Percentiles rank a stretch among this genome's conserved stretches.
phyloP scores from a whole-genome alignment of 2,113 vertebrate genomes.

The Manacus vitellinus region DNA sequence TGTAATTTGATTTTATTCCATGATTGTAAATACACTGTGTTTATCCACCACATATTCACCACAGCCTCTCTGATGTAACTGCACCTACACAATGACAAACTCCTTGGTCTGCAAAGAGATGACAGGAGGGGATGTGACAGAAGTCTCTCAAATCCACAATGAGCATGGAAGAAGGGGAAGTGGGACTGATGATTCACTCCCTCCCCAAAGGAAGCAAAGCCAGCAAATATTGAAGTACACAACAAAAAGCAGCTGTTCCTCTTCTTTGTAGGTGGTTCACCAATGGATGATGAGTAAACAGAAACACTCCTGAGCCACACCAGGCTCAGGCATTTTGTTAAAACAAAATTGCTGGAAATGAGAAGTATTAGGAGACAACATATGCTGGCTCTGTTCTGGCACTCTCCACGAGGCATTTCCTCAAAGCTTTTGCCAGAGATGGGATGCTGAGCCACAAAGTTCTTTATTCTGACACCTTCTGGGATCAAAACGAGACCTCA shows the following conservation, averaged over 20 bases:
- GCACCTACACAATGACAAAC: neutral
- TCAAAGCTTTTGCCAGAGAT: neutral
- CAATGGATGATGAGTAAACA: neutral
- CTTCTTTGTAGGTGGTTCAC: neutral
- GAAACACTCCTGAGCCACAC: neutral
- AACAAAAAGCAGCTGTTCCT: neutral
- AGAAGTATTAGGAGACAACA: neutral
- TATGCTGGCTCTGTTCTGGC: neutral
- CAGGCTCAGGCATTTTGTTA: neutral
- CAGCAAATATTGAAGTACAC: neutral
- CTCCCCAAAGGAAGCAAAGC: neutral
- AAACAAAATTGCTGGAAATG: neutral
- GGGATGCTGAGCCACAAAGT: neutral
- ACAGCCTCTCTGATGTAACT: neutral
- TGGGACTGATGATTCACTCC: neutral
- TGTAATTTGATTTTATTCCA: neutral
- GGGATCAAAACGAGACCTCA: neutral
- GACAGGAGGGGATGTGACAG: neutral
- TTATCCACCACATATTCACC: neutral
- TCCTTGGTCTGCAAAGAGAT: neutral
- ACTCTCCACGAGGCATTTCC: neutral
- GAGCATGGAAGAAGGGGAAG: neutral
- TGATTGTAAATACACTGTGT: neutral
- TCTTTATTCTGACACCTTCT: neutral
- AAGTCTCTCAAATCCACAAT: neutral